phyloP scores from a whole-genome alignment of 2,888 invertebrate species.

The Hirtodrosophila duncani region DNA sequence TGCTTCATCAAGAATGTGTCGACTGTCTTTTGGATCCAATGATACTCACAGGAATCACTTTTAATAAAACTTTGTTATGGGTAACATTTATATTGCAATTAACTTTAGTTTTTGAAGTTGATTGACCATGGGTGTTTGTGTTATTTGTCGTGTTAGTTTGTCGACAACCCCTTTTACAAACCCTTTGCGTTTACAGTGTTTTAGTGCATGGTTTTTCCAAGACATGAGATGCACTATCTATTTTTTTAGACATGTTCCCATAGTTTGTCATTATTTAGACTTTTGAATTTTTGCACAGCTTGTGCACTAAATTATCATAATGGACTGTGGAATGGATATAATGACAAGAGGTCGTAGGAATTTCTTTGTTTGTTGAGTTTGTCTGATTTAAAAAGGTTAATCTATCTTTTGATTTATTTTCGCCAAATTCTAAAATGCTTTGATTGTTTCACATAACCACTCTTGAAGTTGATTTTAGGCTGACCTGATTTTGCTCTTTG shows the following conservation, averaged over 20 bases:
- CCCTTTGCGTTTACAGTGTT: background rate
- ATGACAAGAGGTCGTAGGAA: background rate
- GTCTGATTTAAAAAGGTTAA: background rate
- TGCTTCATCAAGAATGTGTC: too few species aligned
- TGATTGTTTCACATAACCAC: background rate
- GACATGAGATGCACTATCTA: slow-evolving; percentile 1
- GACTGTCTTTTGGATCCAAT: too few species aligned
- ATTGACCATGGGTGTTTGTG: too few species aligned
- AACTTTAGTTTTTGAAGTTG: too few species aligned
- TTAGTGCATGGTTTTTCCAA: background rate
- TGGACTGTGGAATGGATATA: background rate
- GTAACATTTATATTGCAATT: too few species aligned
- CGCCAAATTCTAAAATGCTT: background rate
- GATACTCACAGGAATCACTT: too few species aligned
- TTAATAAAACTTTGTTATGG: too few species aligned
- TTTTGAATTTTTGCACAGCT: background rate
- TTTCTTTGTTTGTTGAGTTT: background rate
- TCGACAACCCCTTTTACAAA: too few species aligned
- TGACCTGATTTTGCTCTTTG: background rate
- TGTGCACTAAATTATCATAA: background rate
- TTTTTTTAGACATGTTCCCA: background rate
- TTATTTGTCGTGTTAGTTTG: too few species aligned
- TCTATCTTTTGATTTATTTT: background rate
- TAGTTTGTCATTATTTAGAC: background rate
- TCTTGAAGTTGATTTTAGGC: background rate